These are phyloP conservation scores for Cephus sareptanus DNA, from an alignment of 2,888 invertebrate genomes.

Conservation along the genomic window DNA sequence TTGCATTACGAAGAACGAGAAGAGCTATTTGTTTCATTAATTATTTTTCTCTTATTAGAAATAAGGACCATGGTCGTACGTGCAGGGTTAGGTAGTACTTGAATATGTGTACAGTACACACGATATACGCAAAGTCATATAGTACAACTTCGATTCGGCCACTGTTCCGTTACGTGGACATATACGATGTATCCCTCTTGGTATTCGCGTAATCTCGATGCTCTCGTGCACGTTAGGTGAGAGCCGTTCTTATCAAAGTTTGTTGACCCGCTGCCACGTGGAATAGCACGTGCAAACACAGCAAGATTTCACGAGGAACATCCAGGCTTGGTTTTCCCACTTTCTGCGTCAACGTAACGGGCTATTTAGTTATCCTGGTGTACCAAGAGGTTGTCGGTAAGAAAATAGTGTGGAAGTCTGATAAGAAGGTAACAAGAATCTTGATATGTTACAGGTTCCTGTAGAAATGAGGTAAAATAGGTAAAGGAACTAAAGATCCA, in stretches of 20 bases:
- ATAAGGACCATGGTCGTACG: not conserved
- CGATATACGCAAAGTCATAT: too few relatives aligned
- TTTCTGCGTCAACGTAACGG: not conserved
- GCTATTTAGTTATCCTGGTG: not conserved
- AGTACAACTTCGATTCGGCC: not conserved
- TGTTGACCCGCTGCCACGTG: constrained; percentile 39
- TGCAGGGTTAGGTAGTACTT: not conserved
- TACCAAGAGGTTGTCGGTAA: not conserved
- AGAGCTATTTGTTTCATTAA: not conserved
- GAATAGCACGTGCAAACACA: constrained; percentile 40
- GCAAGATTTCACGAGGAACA: constrained; percentile 20
- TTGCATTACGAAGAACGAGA: not conserved
- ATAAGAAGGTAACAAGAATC: too few relatives aligned
- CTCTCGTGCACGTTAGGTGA: not conserved
- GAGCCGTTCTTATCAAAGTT: constrained; percentile 21
- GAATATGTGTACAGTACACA: too few relatives aligned
- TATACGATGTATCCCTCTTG: not conserved
- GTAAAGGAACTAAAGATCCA: not conserved
- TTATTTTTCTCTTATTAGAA: not conserved
- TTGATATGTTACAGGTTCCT: not conserved
- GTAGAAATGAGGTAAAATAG: not conserved
- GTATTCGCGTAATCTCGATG: not conserved
- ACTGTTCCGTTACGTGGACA: not conserved
- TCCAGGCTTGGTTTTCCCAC: constrained; percentile 9
- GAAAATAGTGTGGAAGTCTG: constrained; percentile 3